These are phyloP conservation scores for Acanthurus leucopareius DNA, from an alignment of 2,797 vertebrate species.

Conservation along the genomic window DNA sequence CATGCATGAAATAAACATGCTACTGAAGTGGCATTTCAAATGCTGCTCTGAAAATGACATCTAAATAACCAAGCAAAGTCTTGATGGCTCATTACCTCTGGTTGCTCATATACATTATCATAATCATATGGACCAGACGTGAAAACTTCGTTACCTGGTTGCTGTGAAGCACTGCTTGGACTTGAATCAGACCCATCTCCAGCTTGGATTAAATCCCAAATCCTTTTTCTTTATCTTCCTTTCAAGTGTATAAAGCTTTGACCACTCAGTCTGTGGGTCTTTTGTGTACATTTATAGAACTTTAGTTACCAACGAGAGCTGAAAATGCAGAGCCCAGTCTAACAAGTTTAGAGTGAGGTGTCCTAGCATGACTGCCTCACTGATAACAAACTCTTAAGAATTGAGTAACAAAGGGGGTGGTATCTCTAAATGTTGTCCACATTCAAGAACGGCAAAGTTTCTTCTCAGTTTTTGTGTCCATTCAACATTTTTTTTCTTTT, in stretches of 20 bases:
- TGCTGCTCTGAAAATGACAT: constrained; percentile 48
- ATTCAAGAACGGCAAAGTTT: not conserved
- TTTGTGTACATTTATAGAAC: not conserved
- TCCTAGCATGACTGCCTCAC: not conserved
- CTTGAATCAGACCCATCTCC: not conserved
- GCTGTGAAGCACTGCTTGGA: not conserved
- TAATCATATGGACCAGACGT: constrained; percentile 37
- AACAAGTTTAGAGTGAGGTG: not conserved
- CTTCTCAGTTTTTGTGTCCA: not conserved
- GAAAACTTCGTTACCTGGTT: constrained; percentile 20
- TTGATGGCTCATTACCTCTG: constrained; percentile 42
- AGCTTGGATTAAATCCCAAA: not conserved
- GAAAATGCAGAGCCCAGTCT: not conserved
- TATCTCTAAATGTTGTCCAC: not conserved
- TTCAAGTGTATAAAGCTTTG: not conserved
- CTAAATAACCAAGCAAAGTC: constrained; percentile 41
- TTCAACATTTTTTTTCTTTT: not conserved
- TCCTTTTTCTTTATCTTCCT: not conserved
- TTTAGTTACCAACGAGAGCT: not conserved
- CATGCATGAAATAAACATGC: constrained; percentile 46
- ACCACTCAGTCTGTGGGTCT: not conserved
- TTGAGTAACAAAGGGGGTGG: not conserved
- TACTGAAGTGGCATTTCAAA: constrained; percentile 61
- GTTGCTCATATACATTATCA: constrained; percentile 48
- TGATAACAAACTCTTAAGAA: not conserved